Base-by-base conservation (phyloP, 2,888 invertebrate species). In the Xylophagus ater region DNA sequence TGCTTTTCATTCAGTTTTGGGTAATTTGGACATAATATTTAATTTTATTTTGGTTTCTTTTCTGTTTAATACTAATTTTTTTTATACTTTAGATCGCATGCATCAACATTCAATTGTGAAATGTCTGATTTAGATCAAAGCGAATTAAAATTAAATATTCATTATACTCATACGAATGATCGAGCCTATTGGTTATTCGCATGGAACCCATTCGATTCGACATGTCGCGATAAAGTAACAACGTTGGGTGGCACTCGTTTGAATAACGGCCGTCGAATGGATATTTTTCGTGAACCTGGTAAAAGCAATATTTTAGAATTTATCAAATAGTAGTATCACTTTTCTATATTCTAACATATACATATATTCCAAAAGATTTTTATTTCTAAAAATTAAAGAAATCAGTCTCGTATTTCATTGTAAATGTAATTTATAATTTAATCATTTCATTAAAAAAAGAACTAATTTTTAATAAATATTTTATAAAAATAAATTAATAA, bases 1-100 rank as follows among this genome's bases (percentile, higher is more conserved):
- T 87, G 86, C 54, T 74, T 82, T 54, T 79, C 85, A 20, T 81
- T 81, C 52, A 85, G 84, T 47, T 87, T 71, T 57, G 72, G 72
- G 78, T 79, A 58, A 56, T 59, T n/a, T n/a, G n/a, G n/a, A n/a
- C n/a, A n/a, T n/a, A n/a, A n/a, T n/a, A n/a, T n/a, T n/a, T n/a
- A n/a, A n/a, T n/a, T 19, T 30, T 5, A n/a, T 36, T 10, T 3
- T 13, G 6, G 2, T 1, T 15, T 12, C 4, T 3, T 34, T 1
- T 17, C 12, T 0, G 9, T 33, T 25, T 19, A 14, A 7, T 23
- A 21, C 2, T 9, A 14, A 8, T 21, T 4, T 25, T 30, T 8
- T 21, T 20, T 6, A 4, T 12, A 26, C 34, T 42, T 1, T 24
- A 65, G 65, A 3, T 54, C 62, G 6, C 60, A 59, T 39, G 57